These are phyloP conservation scores for Pycnonotus jocosus DNA, from an alignment of 2,113 vertebrate species.

Conservation along the genomic window DNA sequence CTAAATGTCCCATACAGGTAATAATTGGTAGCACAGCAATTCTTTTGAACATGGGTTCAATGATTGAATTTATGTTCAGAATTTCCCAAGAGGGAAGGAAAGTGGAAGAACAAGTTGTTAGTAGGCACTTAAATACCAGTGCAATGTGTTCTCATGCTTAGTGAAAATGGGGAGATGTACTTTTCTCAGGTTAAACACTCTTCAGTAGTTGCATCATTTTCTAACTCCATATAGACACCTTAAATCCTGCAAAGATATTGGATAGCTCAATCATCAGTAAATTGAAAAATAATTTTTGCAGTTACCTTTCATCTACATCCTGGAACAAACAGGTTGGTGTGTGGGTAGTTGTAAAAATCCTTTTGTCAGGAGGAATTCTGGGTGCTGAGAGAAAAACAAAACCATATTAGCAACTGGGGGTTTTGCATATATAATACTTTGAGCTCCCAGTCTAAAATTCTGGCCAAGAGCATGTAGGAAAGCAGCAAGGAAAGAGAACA, in stretches of 20 bases:
- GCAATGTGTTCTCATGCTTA: background rate
- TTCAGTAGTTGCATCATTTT: background rate
- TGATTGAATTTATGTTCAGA: background rate
- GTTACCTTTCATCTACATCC: constrained; percentile 91
- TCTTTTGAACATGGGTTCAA: background rate
- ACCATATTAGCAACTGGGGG: background rate
- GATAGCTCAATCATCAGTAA: background rate
- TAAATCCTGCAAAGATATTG: background rate
- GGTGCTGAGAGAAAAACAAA: constrained; percentile 75
- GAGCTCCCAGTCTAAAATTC: background rate
- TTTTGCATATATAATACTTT: background rate
- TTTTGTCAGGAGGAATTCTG: constrained; percentile 92
- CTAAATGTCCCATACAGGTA: background rate
- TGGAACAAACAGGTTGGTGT: constrained; percentile 91
- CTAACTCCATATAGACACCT: background rate
- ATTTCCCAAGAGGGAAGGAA: background rate
- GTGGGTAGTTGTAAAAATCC: constrained; percentile 94
- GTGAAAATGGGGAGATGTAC: background rate
- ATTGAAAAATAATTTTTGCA: background rate
- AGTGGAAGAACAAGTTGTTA: background rate
- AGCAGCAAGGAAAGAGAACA: background rate
- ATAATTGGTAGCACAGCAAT: background rate
- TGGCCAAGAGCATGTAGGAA: background rate
- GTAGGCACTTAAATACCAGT: background rate
- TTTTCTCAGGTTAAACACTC: background rate